Conservation (phyloP, 2,797 vertebrate genomes). For the Aulostomus chinensis region DNA sequence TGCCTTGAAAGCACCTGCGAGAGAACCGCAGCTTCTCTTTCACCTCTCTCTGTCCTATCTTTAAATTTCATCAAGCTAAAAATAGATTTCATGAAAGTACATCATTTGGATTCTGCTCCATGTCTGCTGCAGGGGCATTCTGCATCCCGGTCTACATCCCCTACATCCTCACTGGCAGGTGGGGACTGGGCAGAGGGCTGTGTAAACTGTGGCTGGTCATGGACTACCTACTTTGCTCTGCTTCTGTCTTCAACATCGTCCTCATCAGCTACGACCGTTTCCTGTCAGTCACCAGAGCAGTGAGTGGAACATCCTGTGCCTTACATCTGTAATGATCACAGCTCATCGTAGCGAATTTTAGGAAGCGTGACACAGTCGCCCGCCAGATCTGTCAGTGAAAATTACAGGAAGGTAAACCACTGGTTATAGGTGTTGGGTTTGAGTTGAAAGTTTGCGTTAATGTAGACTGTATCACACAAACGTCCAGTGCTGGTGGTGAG, state of each 20-base stretch:
- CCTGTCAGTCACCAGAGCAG: constrained; percentile 87
- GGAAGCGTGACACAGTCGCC: neutral
- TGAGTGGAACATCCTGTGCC: constrained; percentile 71
- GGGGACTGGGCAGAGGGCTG: constrained; percentile 79
- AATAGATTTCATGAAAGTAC: neutral
- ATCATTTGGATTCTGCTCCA: neutral
- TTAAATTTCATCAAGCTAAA: neutral
- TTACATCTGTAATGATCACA: neutral
- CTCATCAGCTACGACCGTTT: constrained; percentile 93
- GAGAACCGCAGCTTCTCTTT: too few relatives aligned
- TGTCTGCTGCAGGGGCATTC: constrained; percentile 77
- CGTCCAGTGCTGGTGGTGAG: constrained; percentile 11
- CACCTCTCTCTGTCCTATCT: neutral
- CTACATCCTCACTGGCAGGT: constrained; percentile 79
- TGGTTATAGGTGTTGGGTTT: too few relatives aligned
- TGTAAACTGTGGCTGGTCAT: constrained; percentile 88
- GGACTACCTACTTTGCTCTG: constrained; percentile 89
- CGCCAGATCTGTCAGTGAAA: too few relatives aligned
- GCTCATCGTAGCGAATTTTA: neutral
- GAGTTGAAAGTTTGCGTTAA: too few relatives aligned
- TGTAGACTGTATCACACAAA: neutral
- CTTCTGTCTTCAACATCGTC: constrained; percentile 90
- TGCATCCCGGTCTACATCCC: constrained; percentile 90
- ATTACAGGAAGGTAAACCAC: too few relatives aligned
- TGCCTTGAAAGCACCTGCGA: too few relatives aligned